These are phyloP conservation scores for Limanda limanda DNA, from an alignment of 2,113 vertebrate species.

Conservation along the genomic window DNA sequence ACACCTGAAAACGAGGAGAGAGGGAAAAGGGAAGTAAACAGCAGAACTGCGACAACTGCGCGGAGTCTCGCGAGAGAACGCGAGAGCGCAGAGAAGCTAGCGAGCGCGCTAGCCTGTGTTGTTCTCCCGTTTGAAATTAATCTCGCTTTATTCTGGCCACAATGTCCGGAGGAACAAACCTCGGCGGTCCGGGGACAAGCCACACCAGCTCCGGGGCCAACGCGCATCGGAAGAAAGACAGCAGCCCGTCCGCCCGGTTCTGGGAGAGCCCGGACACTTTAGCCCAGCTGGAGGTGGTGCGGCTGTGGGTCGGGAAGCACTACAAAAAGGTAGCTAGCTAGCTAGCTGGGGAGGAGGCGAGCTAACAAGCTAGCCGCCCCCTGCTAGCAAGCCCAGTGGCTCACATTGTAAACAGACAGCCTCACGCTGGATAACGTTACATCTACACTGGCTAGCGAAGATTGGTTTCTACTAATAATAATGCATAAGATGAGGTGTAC, in stretches of 20 bases:
- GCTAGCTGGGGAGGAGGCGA: constrained; percentile 28
- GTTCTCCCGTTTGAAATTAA: constrained; percentile 54
- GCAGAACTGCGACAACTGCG: not conserved
- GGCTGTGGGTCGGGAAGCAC: constrained; percentile 92
- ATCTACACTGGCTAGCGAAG: not conserved
- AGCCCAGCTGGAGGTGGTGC: constrained; percentile 88
- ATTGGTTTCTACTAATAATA: not conserved
- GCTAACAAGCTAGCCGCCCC: constrained; percentile 53
- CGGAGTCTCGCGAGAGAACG: constrained; percentile 55
- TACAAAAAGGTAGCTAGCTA: constrained; percentile 91
- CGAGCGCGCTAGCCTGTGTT: constrained; percentile 70
- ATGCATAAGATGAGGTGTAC: not conserved
- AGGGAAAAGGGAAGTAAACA: not conserved
- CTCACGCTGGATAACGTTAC: constrained; percentile 1
- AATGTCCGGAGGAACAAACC: constrained; percentile 73
- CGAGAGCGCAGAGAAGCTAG: constrained; percentile 57
- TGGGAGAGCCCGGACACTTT: constrained; percentile 92
- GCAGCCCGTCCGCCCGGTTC: constrained; percentile 87
- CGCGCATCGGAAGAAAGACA: constrained; percentile 86
- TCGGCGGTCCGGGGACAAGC: constrained; percentile 66
- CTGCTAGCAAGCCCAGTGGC: constrained; percentile 38
- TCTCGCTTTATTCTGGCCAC: constrained; percentile 68
- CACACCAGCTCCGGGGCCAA: constrained; percentile 57
- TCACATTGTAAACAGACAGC: constrained; percentile 68
- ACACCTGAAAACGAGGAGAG: not conserved